Evolutionary conservation across 2,113 vertebrate genomes (phyloP).

Genomic region (Origma solitaria): DNA sequence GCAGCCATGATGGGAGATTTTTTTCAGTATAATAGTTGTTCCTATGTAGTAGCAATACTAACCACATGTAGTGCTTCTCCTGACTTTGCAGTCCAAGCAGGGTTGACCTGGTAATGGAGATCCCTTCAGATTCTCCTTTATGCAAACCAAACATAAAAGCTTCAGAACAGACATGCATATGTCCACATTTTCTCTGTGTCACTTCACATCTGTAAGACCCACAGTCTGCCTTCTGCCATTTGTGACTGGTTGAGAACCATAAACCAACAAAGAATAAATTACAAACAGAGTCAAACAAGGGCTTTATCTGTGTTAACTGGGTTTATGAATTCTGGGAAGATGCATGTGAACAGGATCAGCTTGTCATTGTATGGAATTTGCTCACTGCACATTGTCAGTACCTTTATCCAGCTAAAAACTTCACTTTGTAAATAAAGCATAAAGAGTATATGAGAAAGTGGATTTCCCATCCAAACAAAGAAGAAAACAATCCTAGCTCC

Average conservation of each 20-base stretch:
- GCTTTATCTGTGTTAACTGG: not conserved
- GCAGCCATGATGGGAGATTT: not conserved
- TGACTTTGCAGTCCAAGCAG: not conserved
- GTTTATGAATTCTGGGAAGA: not conserved
- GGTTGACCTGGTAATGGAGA: not conserved
- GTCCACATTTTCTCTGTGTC: not conserved
- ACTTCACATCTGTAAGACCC: not conserved
- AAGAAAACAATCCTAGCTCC: not conserved
- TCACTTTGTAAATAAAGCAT: slow-evolving; percentile 3
- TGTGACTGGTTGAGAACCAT: not conserved
- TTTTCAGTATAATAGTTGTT: not conserved
- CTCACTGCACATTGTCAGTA: not conserved
- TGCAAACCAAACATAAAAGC: not conserved
- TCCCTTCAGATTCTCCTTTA: not conserved
- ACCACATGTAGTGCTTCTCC: not conserved
- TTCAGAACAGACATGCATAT: not conserved
- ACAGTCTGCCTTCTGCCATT: slow-evolving; percentile 4
- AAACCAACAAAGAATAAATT: slow-evolving; percentile 16
- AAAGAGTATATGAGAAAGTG: not conserved
- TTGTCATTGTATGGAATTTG: not conserved
- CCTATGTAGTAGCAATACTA: not conserved
- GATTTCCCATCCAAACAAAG: not conserved
- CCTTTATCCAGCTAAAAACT: not conserved
- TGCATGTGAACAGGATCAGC: slow-evolving; percentile 5
- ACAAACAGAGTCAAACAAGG: not conserved